Conservation (phyloP, 2,888 invertebrate species). For the Chrysotoxum bicinctum region DNA sequence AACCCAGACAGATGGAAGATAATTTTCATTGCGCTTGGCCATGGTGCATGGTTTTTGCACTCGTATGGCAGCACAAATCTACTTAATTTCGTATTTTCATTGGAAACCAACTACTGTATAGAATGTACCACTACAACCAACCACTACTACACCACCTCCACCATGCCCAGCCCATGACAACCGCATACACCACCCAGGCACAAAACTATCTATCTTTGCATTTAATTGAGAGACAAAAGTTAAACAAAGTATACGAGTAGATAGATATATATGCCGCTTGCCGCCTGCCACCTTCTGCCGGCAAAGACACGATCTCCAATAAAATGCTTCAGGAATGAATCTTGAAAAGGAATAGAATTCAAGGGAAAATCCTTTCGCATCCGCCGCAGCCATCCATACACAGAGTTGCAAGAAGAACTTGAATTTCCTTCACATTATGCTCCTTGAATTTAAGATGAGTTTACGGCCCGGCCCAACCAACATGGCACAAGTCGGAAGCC, state of each 20-base stretch:
- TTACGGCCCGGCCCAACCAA: conserved; percentile 1
- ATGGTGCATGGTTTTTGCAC: neutral
- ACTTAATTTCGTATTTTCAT: conserved; percentile 21
- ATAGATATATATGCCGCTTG: neutral
- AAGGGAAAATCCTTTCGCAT: neutral
- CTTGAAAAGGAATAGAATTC: conserved; percentile 25
- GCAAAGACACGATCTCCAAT: conserved; percentile 16
- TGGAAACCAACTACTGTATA: neutral
- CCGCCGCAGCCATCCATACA: neutral
- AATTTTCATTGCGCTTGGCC: conserved; percentile 1
- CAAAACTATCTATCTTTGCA: conserved; percentile 37
- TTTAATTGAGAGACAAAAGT: conserved; percentile 64
- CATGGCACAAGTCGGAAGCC: conserved; percentile 8
- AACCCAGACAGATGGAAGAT: conserved; percentile 30
- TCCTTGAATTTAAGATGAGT: conserved; percentile 59
- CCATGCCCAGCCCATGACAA: neutral
- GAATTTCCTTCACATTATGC: conserved; percentile 36
- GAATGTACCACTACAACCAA: neutral
- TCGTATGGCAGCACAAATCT: neutral
- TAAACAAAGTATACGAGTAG: conserved; percentile 29
- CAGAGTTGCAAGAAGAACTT: neutral
- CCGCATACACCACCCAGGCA: conserved; percentile 1
- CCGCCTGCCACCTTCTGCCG: neutral
- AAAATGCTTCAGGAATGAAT: conserved; percentile 19
- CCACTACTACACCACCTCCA: neutral